Evolutionary conservation across 2,113 vertebrate species (phyloP).

Genomic region (Tragulus kanchil): DNA sequence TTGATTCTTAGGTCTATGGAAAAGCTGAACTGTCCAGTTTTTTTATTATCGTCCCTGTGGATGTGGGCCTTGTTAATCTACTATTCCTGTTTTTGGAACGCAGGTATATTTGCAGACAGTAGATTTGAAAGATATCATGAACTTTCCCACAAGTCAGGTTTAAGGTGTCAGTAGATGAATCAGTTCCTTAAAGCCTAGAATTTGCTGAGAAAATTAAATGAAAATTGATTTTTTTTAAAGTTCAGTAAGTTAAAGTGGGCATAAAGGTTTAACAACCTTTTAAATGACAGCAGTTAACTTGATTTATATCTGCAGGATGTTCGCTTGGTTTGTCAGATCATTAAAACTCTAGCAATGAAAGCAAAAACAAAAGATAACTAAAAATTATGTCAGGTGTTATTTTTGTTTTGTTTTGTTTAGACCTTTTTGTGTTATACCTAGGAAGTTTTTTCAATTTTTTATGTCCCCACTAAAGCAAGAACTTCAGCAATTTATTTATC

Average conservation of each 20-base stretch:
- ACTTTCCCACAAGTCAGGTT: constrained; percentile 62
- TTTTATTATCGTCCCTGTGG: background rate
- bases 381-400: constrained; percentile 46
- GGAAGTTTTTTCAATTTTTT: constrained; percentile 38
- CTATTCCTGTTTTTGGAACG: background rate
- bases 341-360: constrained; percentile 57
- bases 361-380: constrained; percentile 52
- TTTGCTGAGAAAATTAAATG: constrained; percentile 66
- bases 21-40: constrained; percentile 19
- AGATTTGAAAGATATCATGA: constrained; percentile 35
- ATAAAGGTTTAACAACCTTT: constrained; percentile 64
- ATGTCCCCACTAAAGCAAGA: background rate
- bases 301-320: constrained; percentile 45
- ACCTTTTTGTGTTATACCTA: constrained; percentile 51
- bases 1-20: constrained; percentile 38
- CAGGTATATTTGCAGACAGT: constrained; percentile 37
- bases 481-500: constrained; percentile 25
- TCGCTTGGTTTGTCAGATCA: constrained; percentile 43
- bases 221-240: constrained; percentile 66
- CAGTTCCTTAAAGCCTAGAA: constrained; percentile 53
- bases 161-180: constrained; percentile 65
- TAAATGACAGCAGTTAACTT: constrained; percentile 59
- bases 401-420: background rate
- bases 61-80: background rate
- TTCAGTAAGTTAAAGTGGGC: constrained; percentile 62